phyloP scores from a whole-genome alignment of 23 tunicate species.

The Clavelina lepadiformis region DNA sequence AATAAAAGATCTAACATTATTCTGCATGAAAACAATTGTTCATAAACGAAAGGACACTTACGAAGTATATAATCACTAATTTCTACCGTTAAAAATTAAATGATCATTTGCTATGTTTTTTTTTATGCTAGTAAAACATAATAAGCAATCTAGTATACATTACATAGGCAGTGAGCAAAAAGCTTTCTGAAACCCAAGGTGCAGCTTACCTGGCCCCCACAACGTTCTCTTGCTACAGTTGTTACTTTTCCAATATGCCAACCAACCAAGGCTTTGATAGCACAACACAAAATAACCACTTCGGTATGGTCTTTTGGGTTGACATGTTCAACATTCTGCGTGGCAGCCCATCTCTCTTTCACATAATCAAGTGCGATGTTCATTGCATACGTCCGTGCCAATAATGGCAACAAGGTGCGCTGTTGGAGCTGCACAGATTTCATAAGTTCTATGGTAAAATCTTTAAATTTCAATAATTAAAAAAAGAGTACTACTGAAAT shows the following conservation, averaged over 20 bases:
- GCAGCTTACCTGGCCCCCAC: constrained; percentile 94
- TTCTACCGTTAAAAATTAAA: background rate
- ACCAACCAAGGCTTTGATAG: constrained; percentile 86
- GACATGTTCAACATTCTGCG: constrained; percentile 26
- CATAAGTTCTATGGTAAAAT: background rate
- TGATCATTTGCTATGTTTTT: background rate
- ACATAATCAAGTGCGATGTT: constrained; percentile 76
- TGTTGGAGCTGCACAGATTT: constrained; percentile 63
- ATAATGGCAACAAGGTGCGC: constrained; percentile 76
- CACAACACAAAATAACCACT: constrained; percentile 83
- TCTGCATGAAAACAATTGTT: too few species aligned
- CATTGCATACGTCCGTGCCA: constrained; percentile 96
- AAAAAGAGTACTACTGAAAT: background rate
- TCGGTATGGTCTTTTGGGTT: constrained; percentile 54
- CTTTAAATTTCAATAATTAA: background rate
- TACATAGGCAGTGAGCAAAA: background rate
- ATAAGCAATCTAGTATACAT: background rate
- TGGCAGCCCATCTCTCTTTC: constrained; percentile 80
- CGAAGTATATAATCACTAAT: too few species aligned
- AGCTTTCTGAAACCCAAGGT: too few species aligned
- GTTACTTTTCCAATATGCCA: constrained; percentile 92
- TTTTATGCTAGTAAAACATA: constrained; percentile 1
- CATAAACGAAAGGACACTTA: too few species aligned
- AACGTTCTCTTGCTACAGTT: constrained; percentile 67
- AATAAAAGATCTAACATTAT: too few species aligned